Evolutionary conservation across 2,113 vertebrate species (phyloP).

Genomic region (Fulica atra): DNA sequence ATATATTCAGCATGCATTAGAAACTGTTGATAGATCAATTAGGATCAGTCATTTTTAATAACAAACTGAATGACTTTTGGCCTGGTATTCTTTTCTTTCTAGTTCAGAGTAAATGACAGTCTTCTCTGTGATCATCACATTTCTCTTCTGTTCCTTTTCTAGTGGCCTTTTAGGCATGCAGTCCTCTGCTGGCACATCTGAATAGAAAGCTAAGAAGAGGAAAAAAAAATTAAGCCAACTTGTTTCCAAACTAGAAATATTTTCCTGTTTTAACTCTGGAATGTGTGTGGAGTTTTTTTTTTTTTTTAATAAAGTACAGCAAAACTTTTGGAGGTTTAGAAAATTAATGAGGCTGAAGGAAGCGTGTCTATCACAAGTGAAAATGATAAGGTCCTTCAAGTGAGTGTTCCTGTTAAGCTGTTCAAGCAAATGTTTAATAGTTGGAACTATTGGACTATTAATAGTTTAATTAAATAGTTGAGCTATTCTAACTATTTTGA

Average conservation of each 20-base stretch:
- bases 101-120: neutral
- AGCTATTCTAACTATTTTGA: neutral
- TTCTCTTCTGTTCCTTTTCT: neutral
- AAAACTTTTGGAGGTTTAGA: neutral
- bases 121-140: neutral
- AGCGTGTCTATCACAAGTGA: neutral
- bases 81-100: neutral
- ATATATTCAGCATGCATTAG: neutral
- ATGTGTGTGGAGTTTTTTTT: neutral
- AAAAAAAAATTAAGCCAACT: neutral
- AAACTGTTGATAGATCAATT: constrained; percentile 43
- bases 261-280: neutral
- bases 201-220: neutral
- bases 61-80: neutral
- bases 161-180: neutral
- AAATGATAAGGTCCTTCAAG: neutral
- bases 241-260: neutral
- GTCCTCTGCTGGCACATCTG: neutral
- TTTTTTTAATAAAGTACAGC: neutral
- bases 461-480: neutral
- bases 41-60: constrained; percentile 27
- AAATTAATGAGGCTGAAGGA: neutral
- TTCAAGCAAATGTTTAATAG: neutral
- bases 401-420: neutral
- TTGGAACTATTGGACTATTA: neutral